Evolutionary conservation across 2,888 invertebrate genomes (phyloP), one percentile per base, ranked within the genome.

Genomic region (Brenthis hecate): DNA sequence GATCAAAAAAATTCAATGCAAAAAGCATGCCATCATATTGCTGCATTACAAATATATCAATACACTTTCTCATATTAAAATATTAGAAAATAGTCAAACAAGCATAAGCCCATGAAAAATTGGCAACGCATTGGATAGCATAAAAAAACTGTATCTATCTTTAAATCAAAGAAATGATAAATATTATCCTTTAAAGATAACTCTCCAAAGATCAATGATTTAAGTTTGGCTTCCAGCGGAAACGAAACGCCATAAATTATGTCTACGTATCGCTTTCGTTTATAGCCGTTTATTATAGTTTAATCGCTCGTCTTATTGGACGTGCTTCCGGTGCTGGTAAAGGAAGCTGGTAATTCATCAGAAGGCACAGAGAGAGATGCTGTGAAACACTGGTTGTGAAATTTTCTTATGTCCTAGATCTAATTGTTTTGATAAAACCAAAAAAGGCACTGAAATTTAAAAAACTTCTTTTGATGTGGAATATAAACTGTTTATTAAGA

Each of bases 301-400:
- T 60, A 60, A 60, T 60, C 60, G 60, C 60, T 60, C 50, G 50
- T 60, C 60, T 60, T 50, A 48, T 50, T 60, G 48, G 60, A 60
- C 50, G 60, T 60, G 13, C 48, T 50, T 60, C 60, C 60, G 60
- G 48, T 14, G 48, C 50, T 13, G 50, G 28, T 28, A 60, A 60
- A n/a, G 60, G 60, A 60, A 60, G 50, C 60, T 60, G 60, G 60
- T 60, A 28, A 50, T 60, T 50, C 60, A 60, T 60, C 50, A 50
- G 50, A n/a, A 23, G n/a, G 28, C 36, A 8, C 36, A 43, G 11
- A 43, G 36, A 43, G 11, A 43, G 36, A 50, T 60, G 32, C 60
- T 50, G 50, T 16, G 2, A 16, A 50, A 32, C 50, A 60, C 50
- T 60, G 48, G 4, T 23, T 48, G 28, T 50, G 28, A 13, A 16